phyloP scores from a whole-genome alignment of 2,113 vertebrate species.

The Tichodroma muraria region DNA sequence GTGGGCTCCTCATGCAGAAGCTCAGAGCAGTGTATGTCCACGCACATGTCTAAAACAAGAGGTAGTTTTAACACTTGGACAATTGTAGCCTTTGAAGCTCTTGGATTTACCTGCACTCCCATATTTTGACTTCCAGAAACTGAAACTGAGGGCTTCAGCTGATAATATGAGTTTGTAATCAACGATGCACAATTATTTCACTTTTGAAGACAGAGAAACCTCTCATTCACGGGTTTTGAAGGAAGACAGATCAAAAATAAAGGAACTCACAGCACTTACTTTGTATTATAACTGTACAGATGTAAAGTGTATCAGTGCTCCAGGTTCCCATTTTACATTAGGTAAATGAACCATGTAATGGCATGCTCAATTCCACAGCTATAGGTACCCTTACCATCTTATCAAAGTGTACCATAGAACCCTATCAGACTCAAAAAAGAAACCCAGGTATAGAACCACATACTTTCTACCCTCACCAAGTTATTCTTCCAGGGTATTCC shows the following conservation, averaged over 20 bases:
- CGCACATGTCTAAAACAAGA: background rate
- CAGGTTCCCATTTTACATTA: background rate
- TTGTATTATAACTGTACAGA: background rate
- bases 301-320: background rate
- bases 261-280: background rate
- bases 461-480: background rate
- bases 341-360: background rate
- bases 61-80: background rate
- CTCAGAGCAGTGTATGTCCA: background rate
- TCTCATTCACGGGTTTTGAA: background rate
- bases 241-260: background rate
- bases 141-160: background rate
- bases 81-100: background rate
- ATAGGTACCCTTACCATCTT: background rate
- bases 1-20: background rate
- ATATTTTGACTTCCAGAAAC: background rate
- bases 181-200: background rate
- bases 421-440: background rate
- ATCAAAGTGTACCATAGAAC: background rate
- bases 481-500: background rate
- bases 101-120: background rate
- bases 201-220: background rate
- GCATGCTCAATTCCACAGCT: background rate
- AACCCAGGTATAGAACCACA: background rate
- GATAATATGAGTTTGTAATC: background rate